phyloP scores from a whole-genome alignment of 2,113 vertebrate genomes.

The Urocitellus parryii region DNA sequence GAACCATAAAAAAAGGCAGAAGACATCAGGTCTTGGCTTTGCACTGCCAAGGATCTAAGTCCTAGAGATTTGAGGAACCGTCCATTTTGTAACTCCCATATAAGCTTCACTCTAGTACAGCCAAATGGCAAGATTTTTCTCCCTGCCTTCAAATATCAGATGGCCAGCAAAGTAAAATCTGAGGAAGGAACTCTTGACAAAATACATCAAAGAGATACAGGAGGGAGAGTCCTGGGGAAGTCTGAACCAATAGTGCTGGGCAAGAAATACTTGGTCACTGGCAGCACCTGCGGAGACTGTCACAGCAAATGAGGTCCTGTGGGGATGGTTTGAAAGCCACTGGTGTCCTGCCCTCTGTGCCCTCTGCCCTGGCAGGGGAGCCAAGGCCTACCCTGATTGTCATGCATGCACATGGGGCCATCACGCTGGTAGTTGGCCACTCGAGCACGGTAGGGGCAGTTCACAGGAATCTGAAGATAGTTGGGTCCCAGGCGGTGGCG shows the following conservation, averaged over 20 bases:
- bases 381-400: constrained; percentile 93
- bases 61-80: neutral
- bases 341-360: accelerated
- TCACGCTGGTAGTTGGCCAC: constrained; percentile 97
- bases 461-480: constrained; percentile 97
- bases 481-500: constrained; percentile 96
- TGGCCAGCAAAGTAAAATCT: neutral
- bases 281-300: neutral
- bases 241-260: neutral
- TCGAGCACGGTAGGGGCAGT: constrained; percentile 94
- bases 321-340: neutral
- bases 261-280: neutral
- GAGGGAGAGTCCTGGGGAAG: neutral
- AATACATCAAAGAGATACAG: neutral
- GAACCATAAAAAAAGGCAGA: neutral
- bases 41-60: neutral
- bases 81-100: neutral
- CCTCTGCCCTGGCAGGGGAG: accelerated
- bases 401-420: constrained; percentile 94
- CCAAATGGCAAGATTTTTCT: neutral
- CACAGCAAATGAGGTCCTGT: neutral
- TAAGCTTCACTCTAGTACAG: neutral
- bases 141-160: neutral
- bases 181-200: neutral
- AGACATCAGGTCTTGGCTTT: neutral